phyloP scores from a whole-genome alignment of 2,888 invertebrate species.

The Gymnoscelis rufifasciata region DNA sequence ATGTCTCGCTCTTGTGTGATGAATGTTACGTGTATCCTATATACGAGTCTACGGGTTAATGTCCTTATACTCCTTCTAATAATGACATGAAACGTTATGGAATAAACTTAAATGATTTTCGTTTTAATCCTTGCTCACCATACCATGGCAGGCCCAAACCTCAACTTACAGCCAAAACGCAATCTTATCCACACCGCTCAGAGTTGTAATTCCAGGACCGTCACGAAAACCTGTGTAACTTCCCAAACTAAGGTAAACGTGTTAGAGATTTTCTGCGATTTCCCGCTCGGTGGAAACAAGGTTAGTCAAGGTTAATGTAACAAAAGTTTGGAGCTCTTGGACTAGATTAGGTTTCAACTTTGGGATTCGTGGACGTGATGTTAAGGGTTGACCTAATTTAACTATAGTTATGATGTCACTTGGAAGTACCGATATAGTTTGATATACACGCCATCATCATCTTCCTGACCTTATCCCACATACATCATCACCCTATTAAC shows the following conservation, averaged over 20 bases:
- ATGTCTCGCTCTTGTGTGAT: no score
- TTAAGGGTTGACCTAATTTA: not conserved
- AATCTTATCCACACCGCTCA: not conserved
- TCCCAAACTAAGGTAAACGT: slow-evolving; percentile 13
- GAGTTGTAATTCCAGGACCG: not conserved
- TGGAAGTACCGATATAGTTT: no score
- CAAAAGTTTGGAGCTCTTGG: slow-evolving; percentile 1
- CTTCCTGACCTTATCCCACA: no score
- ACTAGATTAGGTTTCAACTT: not conserved
- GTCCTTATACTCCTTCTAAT: no score
- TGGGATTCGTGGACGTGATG: not conserved
- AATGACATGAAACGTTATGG: no score
- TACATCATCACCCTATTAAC: no score
- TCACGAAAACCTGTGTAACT: not conserved
- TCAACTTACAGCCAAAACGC: not conserved
- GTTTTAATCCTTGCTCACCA: no score
- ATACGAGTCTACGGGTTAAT: no score
- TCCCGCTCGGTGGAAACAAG: slow-evolving; percentile 6
- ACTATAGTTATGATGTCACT: not conserved
- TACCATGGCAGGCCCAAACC: no score
- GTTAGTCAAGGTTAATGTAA: slow-evolving; percentile 3
- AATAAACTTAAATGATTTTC: no score
- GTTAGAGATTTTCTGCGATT: slow-evolving; percentile 13
- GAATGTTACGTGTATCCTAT: no score
- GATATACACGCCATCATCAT: no score